These are phyloP conservation scores for Stigmatopora nigra DNA, from an alignment of 2,113 vertebrate genomes.

Conservation along the genomic window DNA sequence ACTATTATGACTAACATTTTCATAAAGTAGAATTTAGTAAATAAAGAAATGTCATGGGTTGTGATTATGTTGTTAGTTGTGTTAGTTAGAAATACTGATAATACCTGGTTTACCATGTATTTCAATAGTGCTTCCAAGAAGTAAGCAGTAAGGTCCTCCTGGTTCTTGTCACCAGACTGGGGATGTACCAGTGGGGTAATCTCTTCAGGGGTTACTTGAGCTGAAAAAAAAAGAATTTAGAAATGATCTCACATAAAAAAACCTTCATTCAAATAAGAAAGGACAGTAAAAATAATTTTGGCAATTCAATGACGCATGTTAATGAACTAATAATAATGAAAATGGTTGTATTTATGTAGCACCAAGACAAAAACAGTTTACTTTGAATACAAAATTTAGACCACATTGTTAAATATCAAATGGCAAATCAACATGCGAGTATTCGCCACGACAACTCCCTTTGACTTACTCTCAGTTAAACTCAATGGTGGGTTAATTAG, in stretches of 20 bases:
- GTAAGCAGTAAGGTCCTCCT: conserved; percentile 96
- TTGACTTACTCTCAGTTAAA: conserved; percentile 88
- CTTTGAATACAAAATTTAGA: background rate
- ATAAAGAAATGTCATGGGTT: background rate
- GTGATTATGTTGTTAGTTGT: conserved; percentile 37
- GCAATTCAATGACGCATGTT: background rate
- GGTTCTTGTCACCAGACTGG: conserved; percentile 96
- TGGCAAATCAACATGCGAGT: background rate
- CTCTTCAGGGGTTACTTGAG: conserved; percentile 94
- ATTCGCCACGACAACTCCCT: background rate
- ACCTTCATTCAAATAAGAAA: background rate
- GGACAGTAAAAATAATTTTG: no score
- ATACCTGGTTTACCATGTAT: conserved; percentile 99
- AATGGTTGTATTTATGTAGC: background rate
- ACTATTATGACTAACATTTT: background rate
- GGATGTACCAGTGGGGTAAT: conserved; percentile 95
- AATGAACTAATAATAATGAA: background rate
- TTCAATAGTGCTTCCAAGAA: conserved; percentile 97
- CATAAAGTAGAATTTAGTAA: background rate
- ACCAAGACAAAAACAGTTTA: background rate
- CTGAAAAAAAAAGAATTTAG: conserved; percentile 56
- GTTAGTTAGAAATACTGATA: conserved; percentile 64
- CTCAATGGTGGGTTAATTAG: conserved; percentile 89
- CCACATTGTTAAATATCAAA: background rate
- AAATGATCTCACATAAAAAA: background rate